phyloP scores from a whole-genome alignment of 2,888 invertebrate species.

The Andrena bucephala region DNA sequence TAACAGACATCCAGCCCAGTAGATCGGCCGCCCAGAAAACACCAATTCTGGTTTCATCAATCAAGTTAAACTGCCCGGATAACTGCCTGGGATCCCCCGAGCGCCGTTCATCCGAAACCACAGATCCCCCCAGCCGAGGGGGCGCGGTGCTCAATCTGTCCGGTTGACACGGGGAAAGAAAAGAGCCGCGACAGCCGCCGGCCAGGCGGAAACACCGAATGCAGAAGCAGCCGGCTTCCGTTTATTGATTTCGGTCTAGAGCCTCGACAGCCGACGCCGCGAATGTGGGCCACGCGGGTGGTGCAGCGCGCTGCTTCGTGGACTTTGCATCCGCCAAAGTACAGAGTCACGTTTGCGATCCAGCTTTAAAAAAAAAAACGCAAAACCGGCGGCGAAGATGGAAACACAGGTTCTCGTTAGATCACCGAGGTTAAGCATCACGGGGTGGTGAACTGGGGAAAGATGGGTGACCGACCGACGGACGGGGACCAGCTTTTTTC shows the following conservation, averaged over 20 bases:
- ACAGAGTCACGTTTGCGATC: neutral
- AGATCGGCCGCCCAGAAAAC: too few relatives aligned
- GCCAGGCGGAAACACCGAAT: constrained; percentile 67
- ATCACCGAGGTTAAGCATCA: too few relatives aligned
- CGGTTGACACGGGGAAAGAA: neutral
- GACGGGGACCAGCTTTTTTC: too few relatives aligned
- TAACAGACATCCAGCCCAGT: too few relatives aligned
- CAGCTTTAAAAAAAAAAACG: too few relatives aligned
- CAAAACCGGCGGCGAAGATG: too few relatives aligned
- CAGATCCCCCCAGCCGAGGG: neutral
- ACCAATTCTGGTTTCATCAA: neutral
- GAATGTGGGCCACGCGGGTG: constrained; percentile 78
- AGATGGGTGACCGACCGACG: too few relatives aligned
- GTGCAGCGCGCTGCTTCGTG: constrained; percentile 39
- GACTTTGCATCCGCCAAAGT: constrained; percentile 44
- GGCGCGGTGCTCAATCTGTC: neutral
- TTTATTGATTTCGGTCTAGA: constrained; percentile 83
- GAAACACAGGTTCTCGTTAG: too few relatives aligned
- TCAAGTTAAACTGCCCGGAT: neutral
- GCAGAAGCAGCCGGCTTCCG: constrained; percentile 79
- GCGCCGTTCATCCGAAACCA: neutral
- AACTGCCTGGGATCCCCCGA: neutral
- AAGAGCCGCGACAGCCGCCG: constrained; percentile 14
- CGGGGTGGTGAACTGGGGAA: too few relatives aligned
- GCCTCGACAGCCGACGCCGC: constrained; percentile 66